phyloP scores from a whole-genome alignment of 2,113 vertebrate species.

The Marmota monax region DNA sequence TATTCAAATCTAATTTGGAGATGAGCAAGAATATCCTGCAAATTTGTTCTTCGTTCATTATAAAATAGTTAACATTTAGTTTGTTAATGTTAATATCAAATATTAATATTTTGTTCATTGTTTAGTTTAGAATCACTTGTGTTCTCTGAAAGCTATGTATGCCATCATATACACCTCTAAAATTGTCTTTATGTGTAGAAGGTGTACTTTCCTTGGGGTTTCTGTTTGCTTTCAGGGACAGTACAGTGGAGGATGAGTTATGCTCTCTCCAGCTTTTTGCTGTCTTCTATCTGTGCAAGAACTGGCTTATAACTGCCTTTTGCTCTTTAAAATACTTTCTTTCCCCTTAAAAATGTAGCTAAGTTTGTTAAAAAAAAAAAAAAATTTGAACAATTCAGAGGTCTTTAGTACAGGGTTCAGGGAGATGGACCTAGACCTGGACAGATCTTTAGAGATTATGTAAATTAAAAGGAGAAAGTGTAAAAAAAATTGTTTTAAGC shows the following conservation, averaged over 20 bases:
- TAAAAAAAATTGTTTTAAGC: constrained; percentile 13
- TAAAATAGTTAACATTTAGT: background rate
- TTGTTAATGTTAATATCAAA: no score
- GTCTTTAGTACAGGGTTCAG: background rate
- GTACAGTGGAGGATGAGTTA: background rate
- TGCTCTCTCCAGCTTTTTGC: background rate
- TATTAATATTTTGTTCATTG: background rate
- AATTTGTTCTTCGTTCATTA: background rate
- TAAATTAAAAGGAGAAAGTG: background rate
- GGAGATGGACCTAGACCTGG: background rate
- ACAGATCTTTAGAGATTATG: background rate
- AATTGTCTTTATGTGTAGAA: constrained; percentile 9
- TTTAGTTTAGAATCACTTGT: constrained; percentile 32
- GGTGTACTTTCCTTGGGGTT: background rate
- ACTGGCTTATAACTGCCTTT: background rate
- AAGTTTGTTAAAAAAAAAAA: constrained; percentile 14
- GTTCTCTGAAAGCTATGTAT: background rate
- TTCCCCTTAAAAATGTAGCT: background rate
- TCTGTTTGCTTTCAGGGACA: constrained; percentile 27
- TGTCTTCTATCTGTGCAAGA: constrained; percentile 6
- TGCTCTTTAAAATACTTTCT: constrained; percentile 6
- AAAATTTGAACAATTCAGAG: background rate
- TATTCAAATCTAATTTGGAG: background rate
- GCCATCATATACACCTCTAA: background rate
- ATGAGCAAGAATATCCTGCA: background rate